Percentiles rank a stretch among this genome's conserved stretches.
These are phyloP conservation scores for Grammomys dolichurus DNA, from an alignment of 2,113 vertebrate species.

Conservation along the genomic window DNA sequence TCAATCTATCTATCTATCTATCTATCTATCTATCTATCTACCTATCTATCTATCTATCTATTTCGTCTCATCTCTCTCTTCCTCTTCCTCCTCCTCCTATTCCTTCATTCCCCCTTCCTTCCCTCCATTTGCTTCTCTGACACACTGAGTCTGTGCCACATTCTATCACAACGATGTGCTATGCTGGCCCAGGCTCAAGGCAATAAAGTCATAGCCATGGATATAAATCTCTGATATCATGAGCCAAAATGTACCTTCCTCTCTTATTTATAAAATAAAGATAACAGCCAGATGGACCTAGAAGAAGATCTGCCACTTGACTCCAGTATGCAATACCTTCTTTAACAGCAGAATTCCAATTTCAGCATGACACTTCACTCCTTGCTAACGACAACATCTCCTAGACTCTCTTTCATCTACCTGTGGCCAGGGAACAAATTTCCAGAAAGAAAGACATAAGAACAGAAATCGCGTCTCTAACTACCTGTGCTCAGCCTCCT, in stretches of 20 bases:
- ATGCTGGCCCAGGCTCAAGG: too few species aligned
- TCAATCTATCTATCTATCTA: neutral
- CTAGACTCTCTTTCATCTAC: neutral
- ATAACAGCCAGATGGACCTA: neutral
- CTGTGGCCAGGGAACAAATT: neutral
- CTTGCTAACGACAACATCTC: neutral
- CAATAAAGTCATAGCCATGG: neutral
- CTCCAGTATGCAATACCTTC: neutral
- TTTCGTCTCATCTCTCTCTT: neutral
- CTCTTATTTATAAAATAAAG: neutral
- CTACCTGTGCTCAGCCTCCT: neutral
- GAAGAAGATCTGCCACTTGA: neutral
- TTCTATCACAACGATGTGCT: neutral
- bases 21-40: neutral
- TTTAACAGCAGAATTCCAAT: neutral
- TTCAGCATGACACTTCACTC: neutral
- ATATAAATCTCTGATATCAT: neutral
- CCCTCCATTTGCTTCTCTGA: neutral
- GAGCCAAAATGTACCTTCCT: neutral
- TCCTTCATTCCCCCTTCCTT: too few species aligned
- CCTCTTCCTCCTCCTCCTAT: too few species aligned
- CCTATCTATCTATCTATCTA: neutral
- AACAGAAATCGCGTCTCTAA: neutral
- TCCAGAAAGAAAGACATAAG: neutral
- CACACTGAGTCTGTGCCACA: neutral